Evolutionary conservation across 1,140 invertebrate species (phyloP).

Genomic region (Drosophila micromelanica): DNA sequence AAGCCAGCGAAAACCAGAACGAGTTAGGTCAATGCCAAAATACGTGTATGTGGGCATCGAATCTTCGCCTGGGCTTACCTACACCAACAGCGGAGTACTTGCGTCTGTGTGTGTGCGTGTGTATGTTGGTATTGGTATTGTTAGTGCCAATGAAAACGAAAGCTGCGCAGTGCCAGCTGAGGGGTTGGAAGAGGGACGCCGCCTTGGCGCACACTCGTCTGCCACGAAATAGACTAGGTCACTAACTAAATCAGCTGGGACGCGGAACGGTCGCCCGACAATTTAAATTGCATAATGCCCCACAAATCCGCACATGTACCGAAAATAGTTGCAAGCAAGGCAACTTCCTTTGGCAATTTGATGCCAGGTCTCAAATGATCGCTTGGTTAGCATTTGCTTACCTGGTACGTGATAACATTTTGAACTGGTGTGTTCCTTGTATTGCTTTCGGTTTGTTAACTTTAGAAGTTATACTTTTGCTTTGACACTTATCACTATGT

Average conservation of each 20-base stretch:
- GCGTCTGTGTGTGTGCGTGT: conserved; percentile 16
- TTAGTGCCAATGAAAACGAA: conserved; percentile 58
- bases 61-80: conserved; percentile 19
- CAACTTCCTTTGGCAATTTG: conserved; percentile 21
- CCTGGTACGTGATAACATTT: conserved; percentile 78
- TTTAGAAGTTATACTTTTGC: conserved; percentile 15
- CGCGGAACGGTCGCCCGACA: background rate
- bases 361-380: conserved; percentile 6
- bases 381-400: conserved; percentile 48
- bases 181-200: conserved; percentile 5
- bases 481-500: conserved; percentile 46
- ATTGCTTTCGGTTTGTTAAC: conserved; percentile 52
- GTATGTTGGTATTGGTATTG: conserved; percentile 9
- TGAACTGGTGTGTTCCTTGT: conserved; percentile 40
- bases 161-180: conserved; percentile 49
- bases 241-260: conserved; percentile 42
- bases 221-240: conserved; percentile 38
- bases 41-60: conserved; percentile 48
- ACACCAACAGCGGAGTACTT: conserved; percentile 11
- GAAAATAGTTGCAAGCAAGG: conserved; percentile 49
- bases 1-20: conserved; percentile 15
- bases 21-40: conserved; percentile 66
- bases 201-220: conserved; percentile 63
- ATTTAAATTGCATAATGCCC: conserved; percentile 39
- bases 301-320: conserved; percentile 8